A percentile compares a stretch with the other conserved stretches of the same genome.
phyloP scores from a whole-genome alignment of 2,113 vertebrate genomes.

The Rhinogobius similis region DNA sequence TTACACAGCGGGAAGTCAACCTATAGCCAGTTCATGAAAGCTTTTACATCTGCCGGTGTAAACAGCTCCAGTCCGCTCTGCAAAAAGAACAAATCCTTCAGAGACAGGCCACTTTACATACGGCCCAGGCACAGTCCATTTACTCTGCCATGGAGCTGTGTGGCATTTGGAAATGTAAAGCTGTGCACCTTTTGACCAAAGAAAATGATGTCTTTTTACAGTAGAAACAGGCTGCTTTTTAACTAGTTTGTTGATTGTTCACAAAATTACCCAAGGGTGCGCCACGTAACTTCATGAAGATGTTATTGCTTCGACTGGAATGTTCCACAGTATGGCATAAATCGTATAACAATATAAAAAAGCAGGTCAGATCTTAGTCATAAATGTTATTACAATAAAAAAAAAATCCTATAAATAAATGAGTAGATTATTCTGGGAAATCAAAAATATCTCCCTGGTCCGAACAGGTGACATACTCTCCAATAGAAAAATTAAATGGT shows the following conservation, averaged over 20 bases:
- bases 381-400: too few relatives aligned
- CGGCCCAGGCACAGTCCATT: not conserved
- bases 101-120: not conserved
- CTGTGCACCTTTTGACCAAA: not conserved
- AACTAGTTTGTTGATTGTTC: not conserved
- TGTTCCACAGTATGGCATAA: too few relatives aligned
- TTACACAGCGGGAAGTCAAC: conserved; percentile 56
- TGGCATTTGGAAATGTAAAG: conserved; percentile 10
- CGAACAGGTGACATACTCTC: too few relatives aligned
- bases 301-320: too few relatives aligned
- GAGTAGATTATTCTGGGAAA: too few relatives aligned
- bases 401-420: too few relatives aligned
- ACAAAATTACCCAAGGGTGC: not conserved
- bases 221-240: not conserved
- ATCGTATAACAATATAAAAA: too few relatives aligned
- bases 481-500: too few relatives aligned
- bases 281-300: too few relatives aligned
- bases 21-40: conserved; percentile 64
- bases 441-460: too few relatives aligned
- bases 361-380: too few relatives aligned
- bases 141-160: not conserved
- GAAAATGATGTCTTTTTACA: not conserved
- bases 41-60: conserved; percentile 52
- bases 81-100: not conserved
- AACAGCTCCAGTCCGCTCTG: conserved; percentile 16